Base-by-base conservation (phyloP, 2,113 vertebrate genomes). In the Promerops cafer region DNA sequence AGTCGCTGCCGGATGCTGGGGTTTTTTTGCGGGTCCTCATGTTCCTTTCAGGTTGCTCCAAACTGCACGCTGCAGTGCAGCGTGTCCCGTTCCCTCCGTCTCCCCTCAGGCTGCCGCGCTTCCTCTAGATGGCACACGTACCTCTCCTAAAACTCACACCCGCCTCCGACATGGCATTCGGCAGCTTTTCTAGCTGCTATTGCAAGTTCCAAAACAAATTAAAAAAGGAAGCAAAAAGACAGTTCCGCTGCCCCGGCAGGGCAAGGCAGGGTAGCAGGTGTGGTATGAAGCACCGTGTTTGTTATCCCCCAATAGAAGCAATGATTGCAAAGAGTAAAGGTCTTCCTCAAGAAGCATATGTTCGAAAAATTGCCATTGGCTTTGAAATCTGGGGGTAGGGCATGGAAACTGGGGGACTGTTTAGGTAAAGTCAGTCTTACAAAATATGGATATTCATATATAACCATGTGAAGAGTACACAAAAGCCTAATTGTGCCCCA, bases 51-150 rank as follows among this genome's bases (percentile, higher is more conserved):
- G 11, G 5, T 30, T 8, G 30, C n/a, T 87, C 44, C 69, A 3
- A 21, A 5, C 3, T n/a, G n/a, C n/a, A n/a, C n/a, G n/a, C 3
- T 16, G 6, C 6, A 27, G 60, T 4, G 15, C 13, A 7, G 31
- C 3, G 2, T 6, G 27, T 44, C 22, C 27, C 5, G 4, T 14
- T 22, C 27, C 3, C 2, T 16, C 47, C 6, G 2, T 10, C 53
- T 6, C 9, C 4, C 11, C 21, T 12, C 35, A 5, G 21, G 15
- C 9, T 9, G 49, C 68, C 6, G 5, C 9, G 3, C 35, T 68
- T 88, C 95, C 93, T 96, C 94, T 96, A 94, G 91, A 56, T 89
- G 94, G 87, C 91, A 92, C 61, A 78, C 69, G 50, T 7, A 37
- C 23, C 28, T 9, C 76, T 95, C 40, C 70, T 20, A 68, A 75